Conservation (phyloP, 2,113 vertebrate species). For the Geothlypis trichas region DNA sequence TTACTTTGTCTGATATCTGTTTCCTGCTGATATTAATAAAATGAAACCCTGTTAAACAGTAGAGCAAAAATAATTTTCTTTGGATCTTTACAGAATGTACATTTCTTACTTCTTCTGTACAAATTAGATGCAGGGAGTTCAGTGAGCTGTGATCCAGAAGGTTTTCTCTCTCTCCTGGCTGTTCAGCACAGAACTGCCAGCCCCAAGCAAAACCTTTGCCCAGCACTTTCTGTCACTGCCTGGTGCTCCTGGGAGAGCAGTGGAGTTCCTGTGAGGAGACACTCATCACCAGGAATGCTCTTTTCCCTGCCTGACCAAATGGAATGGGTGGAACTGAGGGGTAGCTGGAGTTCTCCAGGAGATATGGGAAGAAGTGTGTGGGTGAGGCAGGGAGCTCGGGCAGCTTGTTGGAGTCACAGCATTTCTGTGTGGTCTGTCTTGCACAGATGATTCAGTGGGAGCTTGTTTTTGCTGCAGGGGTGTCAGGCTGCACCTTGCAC, state of each 20-base stretch:
- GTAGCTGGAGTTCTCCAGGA: background rate
- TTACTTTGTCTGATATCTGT: background rate
- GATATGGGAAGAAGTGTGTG: rapidly evolving
- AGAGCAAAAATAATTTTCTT: background rate
- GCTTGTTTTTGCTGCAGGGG: background rate
- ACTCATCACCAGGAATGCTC: background rate
- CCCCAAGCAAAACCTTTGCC: background rate
- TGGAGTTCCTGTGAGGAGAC: background rate
- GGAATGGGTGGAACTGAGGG: background rate
- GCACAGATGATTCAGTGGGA: background rate
- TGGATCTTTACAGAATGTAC: rapidly evolving
- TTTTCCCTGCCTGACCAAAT: background rate
- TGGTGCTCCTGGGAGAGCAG: background rate
- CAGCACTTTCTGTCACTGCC: background rate
- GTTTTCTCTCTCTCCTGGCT: background rate
- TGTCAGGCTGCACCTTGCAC: background rate
- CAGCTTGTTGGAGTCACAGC: background rate
- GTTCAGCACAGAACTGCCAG: background rate
- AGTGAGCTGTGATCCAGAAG: background rate
- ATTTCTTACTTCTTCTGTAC: background rate
- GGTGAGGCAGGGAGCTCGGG: background rate
- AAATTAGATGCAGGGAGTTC: too few species aligned
- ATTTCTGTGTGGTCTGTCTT: background rate
- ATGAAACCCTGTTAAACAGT: background rate
- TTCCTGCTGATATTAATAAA: slow-evolving; percentile 39